Evolutionary conservation across 2,797 vertebrate species (phyloP).

Genomic region (Sebastes cheni): DNA sequence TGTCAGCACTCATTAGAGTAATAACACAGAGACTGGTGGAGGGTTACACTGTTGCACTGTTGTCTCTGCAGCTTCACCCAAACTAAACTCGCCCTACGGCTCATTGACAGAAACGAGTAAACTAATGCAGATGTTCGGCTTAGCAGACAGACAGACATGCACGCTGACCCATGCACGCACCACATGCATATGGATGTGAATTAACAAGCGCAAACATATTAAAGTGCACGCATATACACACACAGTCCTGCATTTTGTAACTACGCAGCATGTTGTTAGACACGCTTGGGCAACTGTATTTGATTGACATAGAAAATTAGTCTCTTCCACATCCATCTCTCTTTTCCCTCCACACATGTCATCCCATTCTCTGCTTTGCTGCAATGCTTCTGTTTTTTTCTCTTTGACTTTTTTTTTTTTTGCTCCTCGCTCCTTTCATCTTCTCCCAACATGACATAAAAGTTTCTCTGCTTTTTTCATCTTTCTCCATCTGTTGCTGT

Average conservation of each 20-base stretch:
- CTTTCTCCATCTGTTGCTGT: constrained; percentile 25
- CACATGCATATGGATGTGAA: background rate
- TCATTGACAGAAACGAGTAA: constrained; percentile 5
- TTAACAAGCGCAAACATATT: constrained; percentile 1
- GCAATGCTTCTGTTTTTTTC: background rate
- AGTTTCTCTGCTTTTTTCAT: background rate
- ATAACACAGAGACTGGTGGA: background rate
- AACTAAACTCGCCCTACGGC: background rate
- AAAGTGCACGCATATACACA: background rate
- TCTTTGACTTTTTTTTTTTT: background rate
- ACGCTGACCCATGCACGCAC: background rate
- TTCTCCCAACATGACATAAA: constrained; percentile 11
- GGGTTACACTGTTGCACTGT: background rate
- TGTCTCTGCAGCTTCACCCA: background rate
- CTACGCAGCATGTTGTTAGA: constrained; percentile 51
- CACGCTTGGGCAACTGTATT: constrained; percentile 17
- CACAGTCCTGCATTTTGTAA: background rate
- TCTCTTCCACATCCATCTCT: constrained; percentile 4
- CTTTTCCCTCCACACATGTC: background rate
- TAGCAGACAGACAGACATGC: background rate
- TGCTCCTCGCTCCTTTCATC: constrained; percentile 8
- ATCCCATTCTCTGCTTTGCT: background rate
- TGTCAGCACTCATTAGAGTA: background rate
- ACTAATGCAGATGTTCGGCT: constrained; percentile 25
- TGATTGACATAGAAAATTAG: background rate